Conservation (phyloP, 2,113 vertebrate species). For the Pseudopodoces humilis region DNA sequence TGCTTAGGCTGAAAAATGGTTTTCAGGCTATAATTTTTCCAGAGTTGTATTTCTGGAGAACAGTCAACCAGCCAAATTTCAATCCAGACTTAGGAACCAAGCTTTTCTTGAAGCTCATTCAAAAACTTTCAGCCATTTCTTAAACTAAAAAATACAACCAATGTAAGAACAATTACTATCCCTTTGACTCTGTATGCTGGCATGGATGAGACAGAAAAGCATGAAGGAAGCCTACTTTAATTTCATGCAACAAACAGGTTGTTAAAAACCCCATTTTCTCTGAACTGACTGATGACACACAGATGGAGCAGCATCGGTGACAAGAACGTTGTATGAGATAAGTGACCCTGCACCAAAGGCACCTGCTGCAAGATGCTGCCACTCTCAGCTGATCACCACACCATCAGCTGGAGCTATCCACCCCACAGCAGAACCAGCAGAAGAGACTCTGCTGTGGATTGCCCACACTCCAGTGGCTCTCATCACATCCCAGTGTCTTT, state of each 20-base stretch:
- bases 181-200: background rate
- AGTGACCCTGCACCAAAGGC: background rate
- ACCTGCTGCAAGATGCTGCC: background rate
- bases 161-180: background rate
- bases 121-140: background rate
- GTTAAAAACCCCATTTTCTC: background rate
- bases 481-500: no score
- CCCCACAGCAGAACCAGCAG: background rate
- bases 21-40: conserved; percentile 41
- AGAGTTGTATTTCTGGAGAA: conserved; percentile 31
- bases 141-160: background rate
- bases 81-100: background rate
- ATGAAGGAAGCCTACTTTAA: background rate
- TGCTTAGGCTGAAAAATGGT: conserved; percentile 34
- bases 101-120: conserved; percentile 11
- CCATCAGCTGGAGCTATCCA: background rate
- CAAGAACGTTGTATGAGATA: background rate
- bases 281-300: background rate
- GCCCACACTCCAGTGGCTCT: background rate
- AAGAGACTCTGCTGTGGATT: background rate
- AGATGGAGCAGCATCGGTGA: background rate
- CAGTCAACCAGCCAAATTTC: background rate
- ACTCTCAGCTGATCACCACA: background rate
- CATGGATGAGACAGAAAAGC: background rate
- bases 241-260: background rate